These are phyloP conservation scores for Flexamia atlantica DNA, from an alignment of 2,888 invertebrate genomes.

Conservation along the genomic window DNA sequence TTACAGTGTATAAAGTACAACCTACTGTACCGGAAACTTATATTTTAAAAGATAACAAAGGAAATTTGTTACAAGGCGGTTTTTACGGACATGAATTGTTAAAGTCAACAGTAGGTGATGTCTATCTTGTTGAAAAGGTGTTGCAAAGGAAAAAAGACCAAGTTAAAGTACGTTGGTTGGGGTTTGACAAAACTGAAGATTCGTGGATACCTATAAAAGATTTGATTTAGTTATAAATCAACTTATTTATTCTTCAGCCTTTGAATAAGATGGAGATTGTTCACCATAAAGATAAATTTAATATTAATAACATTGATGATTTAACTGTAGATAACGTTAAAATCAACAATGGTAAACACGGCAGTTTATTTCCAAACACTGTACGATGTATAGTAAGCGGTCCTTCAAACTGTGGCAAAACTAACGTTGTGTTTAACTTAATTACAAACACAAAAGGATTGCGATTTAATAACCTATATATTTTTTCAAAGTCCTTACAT, in stretches of 20 bases:
- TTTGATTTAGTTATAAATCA: not conserved
- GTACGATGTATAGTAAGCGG: conserved; percentile 54
- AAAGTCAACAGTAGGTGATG: conserved; percentile 26
- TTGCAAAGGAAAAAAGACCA: conserved; percentile 45
- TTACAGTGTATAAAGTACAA: conserved; percentile 28
- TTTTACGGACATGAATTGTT: conserved; percentile 57
- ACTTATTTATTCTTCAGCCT: not conserved
- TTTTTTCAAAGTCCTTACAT: conserved; percentile 58
- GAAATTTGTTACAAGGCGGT: conserved; percentile 36
- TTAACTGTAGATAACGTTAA: conserved; percentile 21
- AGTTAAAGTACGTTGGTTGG: conserved; percentile 52
- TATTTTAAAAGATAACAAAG: conserved; percentile 32
- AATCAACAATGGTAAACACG: conserved; percentile 43
- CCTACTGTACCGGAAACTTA: conserved; percentile 55
- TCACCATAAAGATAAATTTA: conserved; percentile 28
- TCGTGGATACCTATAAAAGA: conserved; percentile 60
- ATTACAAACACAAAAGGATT: conserved; percentile 41
- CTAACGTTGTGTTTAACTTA: conserved; percentile 57
- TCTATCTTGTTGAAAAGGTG: conserved; percentile 57
- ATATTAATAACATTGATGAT: conserved; percentile 29
- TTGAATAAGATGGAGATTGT: not conserved
- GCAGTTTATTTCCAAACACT: conserved; percentile 45
- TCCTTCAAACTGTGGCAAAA: conserved; percentile 54
- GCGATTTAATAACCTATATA: conserved; percentile 52
- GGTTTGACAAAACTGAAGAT: conserved; percentile 51